These are phyloP conservation scores for Eumacrocentrus americanus DNA, from an alignment of 2,888 invertebrate species.

Conservation along the genomic window DNA sequence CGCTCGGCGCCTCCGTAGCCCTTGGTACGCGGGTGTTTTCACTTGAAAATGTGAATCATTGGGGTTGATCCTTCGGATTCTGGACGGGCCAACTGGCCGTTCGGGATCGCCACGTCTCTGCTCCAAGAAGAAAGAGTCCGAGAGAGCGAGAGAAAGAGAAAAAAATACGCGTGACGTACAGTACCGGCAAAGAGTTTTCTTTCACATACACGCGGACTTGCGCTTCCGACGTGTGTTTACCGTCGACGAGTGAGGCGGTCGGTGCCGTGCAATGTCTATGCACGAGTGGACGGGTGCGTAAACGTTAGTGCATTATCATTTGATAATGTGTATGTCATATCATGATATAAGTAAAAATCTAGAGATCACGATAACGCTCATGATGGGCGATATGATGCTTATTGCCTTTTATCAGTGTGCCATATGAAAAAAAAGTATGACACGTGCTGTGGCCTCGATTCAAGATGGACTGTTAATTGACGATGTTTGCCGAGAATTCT, in stretches of 20 bases:
- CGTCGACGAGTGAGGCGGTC: conserved; percentile 35
- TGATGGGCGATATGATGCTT: neutral
- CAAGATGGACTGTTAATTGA: no score
- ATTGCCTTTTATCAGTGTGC: neutral
- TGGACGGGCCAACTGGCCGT: conserved; percentile 4
- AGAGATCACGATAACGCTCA: neutral
- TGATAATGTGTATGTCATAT: conserved; percentile 21
- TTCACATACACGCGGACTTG: neutral
- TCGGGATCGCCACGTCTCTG: neutral
- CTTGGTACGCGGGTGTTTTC: neutral
- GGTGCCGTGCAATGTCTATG: conserved; percentile 38
- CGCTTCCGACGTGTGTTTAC: conserved; percentile 26
- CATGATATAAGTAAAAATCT: neutral
- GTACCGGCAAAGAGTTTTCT: neutral
- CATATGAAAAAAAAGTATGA: neutral
- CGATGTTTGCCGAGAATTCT: neutral
- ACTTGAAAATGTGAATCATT: conserved; percentile 11
- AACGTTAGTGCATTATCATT: conserved; percentile 20
- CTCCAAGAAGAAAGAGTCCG: neutral
- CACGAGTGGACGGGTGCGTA: conserved; percentile 23
- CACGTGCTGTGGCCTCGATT: no score
- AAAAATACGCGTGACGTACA: neutral
- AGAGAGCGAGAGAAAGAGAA: neutral
- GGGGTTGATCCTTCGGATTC: conserved; percentile 9
- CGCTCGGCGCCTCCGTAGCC: neutral